Percentiles rank a stretch among this genome's conserved stretches.
phyloP scores from a whole-genome alignment of 2,888 invertebrate genomes.

The Cantharis rufa region DNA sequence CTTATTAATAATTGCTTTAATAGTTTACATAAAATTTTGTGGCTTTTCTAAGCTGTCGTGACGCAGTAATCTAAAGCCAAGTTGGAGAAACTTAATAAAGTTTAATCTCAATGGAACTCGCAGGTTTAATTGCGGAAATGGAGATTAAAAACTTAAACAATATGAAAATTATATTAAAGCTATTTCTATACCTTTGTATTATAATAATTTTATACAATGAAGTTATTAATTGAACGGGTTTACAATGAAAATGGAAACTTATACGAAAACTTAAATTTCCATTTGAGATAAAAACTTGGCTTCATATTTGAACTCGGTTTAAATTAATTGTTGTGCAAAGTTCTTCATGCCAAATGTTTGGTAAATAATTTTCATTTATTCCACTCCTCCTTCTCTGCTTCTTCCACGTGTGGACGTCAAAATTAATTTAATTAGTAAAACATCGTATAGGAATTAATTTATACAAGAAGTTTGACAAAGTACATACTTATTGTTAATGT shows the following conservation, averaged over 20 bases:
- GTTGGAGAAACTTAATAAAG: conserved; percentile 49
- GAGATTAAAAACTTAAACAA: conserved; percentile 52
- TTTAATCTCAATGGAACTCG: conserved; percentile 39
- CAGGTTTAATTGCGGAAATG: conserved; percentile 51
- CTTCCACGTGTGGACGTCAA: neutral
- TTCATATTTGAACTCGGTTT: no score
- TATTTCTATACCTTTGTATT: conserved; percentile 9
- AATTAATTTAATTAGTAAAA: neutral
- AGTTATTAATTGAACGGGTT: neutral
- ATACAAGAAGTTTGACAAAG: neutral
- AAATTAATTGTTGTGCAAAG: neutral
- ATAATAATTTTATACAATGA: conserved; percentile 15
- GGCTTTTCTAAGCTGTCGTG: neutral
- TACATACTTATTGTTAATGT: neutral
- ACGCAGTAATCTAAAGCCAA: conserved; percentile 12
- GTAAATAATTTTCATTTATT: neutral
- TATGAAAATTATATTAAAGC: conserved; percentile 43
- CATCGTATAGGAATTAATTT: neutral
- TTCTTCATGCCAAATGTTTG: neutral
- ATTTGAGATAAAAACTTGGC: neutral
- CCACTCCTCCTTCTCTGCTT: no score
- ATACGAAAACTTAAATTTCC: neutral
- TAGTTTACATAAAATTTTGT: conserved; percentile 1
- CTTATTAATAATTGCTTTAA: neutral
- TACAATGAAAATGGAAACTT: neutral